Conservation (phyloP, 2,888 invertebrate species). For the Trimorus sp. region DNA sequence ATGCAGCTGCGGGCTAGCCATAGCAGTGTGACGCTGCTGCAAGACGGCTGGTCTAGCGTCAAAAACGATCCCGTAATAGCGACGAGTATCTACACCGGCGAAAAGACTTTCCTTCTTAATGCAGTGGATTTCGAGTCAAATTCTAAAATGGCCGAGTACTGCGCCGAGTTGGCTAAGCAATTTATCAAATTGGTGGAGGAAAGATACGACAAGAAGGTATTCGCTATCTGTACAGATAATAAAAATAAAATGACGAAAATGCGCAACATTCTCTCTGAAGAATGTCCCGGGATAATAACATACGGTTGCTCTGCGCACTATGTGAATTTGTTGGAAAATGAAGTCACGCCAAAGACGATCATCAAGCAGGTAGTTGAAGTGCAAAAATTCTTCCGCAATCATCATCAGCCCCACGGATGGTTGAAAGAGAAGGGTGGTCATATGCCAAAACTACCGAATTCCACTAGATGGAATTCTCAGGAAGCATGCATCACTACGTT, state of each 20-base stretch:
- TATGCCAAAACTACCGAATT: conserved; percentile 34
- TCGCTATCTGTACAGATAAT: conserved; percentile 37
- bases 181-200: not conserved
- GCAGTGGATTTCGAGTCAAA: conserved; percentile 22
- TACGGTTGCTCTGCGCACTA: conserved; percentile 24
- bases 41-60: conserved; percentile 38
- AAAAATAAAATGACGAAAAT: conserved; percentile 36
- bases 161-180: conserved; percentile 19
- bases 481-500: conserved; percentile 21
- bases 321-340: conserved; percentile 30
- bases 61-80: conserved; percentile 34
- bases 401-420: too few relatives aligned
- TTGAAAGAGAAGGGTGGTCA: conserved; percentile 8
- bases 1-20: not conserved
- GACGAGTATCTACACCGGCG: conserved; percentile 24
- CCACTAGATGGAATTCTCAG: not conserved
- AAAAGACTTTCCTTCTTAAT: conserved; percentile 18
- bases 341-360: too few relatives aligned
- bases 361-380: too few relatives aligned
- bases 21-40: conserved; percentile 19
- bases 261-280: conserved; percentile 11
- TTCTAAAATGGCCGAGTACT: conserved; percentile 20
- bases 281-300: conserved; percentile 1
- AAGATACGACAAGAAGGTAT: conserved; percentile 23
- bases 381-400: too few relatives aligned